Conservation (phyloP, 37 sponge, comb jelly and placozoan genomes). For the Beroe ovata region DNA sequence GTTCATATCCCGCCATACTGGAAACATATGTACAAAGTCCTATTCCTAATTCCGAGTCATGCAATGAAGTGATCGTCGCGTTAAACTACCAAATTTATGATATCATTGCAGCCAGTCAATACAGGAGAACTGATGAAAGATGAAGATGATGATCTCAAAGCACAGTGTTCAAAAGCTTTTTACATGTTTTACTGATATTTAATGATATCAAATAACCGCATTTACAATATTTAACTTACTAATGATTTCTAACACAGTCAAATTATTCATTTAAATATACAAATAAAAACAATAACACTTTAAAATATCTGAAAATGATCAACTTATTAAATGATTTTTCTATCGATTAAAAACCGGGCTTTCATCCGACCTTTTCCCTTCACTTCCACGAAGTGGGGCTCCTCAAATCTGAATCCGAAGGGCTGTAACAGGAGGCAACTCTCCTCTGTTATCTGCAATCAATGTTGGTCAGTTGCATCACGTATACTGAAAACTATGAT, state of each 20-base stretch:
- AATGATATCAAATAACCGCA: background rate
- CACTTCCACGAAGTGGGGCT: slow-evolving; percentile 58
- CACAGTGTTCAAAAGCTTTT: too few species aligned
- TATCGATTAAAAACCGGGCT: slow-evolving; percentile 66
- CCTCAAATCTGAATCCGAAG: slow-evolving; percentile 57
- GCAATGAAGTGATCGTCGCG: too few species aligned
- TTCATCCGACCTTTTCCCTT: slow-evolving; percentile 59
- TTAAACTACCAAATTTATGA: too few species aligned
- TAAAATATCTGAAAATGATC: slow-evolving; percentile 58
- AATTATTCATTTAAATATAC: slow-evolving; percentile 58
- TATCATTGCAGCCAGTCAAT: too few species aligned
- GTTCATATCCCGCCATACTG: too few species aligned
- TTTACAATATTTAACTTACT: background rate
- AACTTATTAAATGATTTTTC: slow-evolving; percentile 19
- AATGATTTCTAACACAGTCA: slow-evolving; percentile 39
- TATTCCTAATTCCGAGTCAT: too few species aligned
- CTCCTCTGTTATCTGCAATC: slow-evolving; percentile 64
- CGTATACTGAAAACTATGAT: too few species aligned
- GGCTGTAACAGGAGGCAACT: background rate
- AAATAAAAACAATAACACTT: slow-evolving; percentile 41
- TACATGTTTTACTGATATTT: background rate
- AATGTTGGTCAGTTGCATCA: too few species aligned
- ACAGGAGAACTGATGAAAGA: too few species aligned
- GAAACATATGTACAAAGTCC: too few species aligned
- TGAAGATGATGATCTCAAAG: too few species aligned